phyloP scores from a whole-genome alignment of 2,797 vertebrate species.

The Cirrhinus molitorella region DNA sequence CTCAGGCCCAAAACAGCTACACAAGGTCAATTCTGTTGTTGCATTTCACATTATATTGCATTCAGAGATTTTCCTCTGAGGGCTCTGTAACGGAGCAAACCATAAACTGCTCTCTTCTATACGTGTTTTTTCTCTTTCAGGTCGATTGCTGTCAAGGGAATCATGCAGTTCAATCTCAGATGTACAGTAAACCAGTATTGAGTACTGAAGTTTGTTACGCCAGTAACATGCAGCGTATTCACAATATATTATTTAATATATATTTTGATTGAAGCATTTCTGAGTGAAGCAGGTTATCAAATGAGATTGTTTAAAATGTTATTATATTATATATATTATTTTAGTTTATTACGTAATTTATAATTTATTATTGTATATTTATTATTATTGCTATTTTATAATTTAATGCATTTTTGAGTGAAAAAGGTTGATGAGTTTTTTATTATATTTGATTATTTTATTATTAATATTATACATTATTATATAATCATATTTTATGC shows the following conservation, averaged over 20 bases:
- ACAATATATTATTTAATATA: too few species aligned
- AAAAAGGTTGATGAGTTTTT: not conserved
- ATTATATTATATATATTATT: too few species aligned
- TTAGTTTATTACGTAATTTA: too few species aligned
- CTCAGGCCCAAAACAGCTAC: not conserved
- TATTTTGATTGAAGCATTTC: too few species aligned
- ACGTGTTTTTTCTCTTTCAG: not conserved
- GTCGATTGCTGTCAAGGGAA: not conserved
- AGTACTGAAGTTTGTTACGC: not conserved
- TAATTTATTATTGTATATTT: too few species aligned
- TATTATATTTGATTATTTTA: not conserved
- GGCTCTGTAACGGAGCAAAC: not conserved
- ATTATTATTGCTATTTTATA: too few species aligned
- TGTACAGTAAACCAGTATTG: too few species aligned
- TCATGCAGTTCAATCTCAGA: not conserved
- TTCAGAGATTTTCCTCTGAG: not conserved
- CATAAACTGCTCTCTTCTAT: not conserved
- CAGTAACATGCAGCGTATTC: not conserved
- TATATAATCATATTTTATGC: not conserved
- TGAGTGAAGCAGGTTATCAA: too few species aligned
- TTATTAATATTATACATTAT: too few species aligned
- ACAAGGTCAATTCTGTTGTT: conserved; percentile 8
- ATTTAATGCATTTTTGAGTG: too few species aligned
- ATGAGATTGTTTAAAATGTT: too few species aligned
- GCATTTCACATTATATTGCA: conserved; percentile 9